Percentiles rank a stretch among this genome's conserved stretches.
Evolutionary conservation across 37 sponge, comb jelly and placozoan genomes (phyloP).

Genomic region (Haliclona indistincta): DNA sequence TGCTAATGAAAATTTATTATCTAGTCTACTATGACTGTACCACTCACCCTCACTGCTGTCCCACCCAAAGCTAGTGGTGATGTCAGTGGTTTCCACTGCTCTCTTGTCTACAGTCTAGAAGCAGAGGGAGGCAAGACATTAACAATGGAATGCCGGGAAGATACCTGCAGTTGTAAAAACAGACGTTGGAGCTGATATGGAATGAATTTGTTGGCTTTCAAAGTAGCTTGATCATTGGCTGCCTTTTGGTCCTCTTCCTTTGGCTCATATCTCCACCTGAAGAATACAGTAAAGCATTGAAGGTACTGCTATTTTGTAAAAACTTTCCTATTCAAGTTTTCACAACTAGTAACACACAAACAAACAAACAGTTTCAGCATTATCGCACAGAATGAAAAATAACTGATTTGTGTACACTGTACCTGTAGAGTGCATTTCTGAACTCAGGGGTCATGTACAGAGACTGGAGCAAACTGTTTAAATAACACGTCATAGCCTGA

Average conservation of each 20-base stretch:
- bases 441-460: constrained; percentile 98
- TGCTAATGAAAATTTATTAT: constrained; percentile 11
- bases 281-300: too few species aligned
- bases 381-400: neutral
- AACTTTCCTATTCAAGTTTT: too few species aligned
- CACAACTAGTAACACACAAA: too few species aligned
- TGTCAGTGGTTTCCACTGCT: constrained; percentile 93
- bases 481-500: constrained; percentile 97
- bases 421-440: constrained; percentile 88
- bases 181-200: constrained; percentile 91
- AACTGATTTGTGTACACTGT: too few species aligned
- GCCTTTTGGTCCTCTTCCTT: constrained; percentile 25
- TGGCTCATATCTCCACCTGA: neutral
- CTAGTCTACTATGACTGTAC: neutral
- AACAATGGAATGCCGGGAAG: neutral
- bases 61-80: constrained; percentile 97
- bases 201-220: constrained; percentile 67
- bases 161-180: constrained; percentile 83
- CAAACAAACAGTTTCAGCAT: neutral
- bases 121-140: neutral
- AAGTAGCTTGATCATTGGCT: neutral
- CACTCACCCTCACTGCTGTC: constrained; percentile 86
- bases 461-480: constrained; percentile 92
- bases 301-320: too few species aligned
- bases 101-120: constrained; percentile 75